Evolutionary conservation across 2,888 invertebrate genomes (phyloP).

Genomic region (Charanyca ferruginea): DNA sequence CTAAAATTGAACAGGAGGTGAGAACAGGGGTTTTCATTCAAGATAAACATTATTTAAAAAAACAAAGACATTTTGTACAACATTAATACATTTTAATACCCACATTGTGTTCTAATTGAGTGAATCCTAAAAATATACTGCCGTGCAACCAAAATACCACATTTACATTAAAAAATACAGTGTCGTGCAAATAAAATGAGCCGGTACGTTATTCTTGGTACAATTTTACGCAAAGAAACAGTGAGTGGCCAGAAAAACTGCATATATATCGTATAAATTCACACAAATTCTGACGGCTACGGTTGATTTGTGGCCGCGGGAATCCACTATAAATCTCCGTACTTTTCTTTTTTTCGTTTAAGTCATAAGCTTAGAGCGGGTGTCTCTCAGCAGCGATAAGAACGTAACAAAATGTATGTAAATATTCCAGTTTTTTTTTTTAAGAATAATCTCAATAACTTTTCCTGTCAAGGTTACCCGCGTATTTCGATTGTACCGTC

Average conservation of each 20-base stretch:
- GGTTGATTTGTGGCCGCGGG: slow-evolving; percentile 84
- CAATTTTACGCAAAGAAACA: slow-evolving; percentile 73
- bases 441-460: background rate
- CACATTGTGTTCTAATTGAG: slow-evolving; percentile 11
- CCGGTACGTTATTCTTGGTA: slow-evolving; percentile 53
- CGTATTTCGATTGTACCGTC: background rate
- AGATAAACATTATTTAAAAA: slow-evolving; percentile 12
- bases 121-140: slow-evolving; percentile 35
- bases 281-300: slow-evolving; percentile 81
- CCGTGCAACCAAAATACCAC: slow-evolving; percentile 33
- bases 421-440: background rate
- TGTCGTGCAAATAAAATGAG: slow-evolving; percentile 62
- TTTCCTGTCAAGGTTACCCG: background rate
- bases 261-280: slow-evolving; percentile 74
- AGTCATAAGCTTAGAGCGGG: slow-evolving; percentile 48
- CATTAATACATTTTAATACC: background rate
- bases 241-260: slow-evolving; percentile 69
- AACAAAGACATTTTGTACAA: background rate
- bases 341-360: slow-evolving; percentile 66
- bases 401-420: background rate
- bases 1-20: background rate
- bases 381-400: slow-evolving; percentile 6
- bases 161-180: slow-evolving; percentile 41
- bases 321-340: slow-evolving; percentile 84
- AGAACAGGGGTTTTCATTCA: background rate